Evolutionary conservation across 53 echinoderm and acorn worm genomes (phyloP), one percentile per base, ranked within the genome.

Genomic region (Zoroaster sp.): DNA sequence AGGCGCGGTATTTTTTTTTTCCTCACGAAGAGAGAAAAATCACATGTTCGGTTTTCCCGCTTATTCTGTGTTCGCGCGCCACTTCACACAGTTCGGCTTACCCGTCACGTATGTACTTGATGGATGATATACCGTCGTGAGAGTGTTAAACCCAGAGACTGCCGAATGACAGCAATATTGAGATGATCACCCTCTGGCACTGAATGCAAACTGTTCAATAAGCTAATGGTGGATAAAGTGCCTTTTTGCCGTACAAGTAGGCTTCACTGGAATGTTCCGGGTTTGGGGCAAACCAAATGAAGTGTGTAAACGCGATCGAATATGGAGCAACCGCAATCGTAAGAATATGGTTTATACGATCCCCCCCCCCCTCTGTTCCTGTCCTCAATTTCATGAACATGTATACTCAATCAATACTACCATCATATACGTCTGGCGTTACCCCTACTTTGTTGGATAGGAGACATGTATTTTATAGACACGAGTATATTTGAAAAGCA

Each of bases 41-140:
- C 75, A 82, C 82, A 82, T 67, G 67, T 82, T 82, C 45, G 38
- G 44, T 67, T 66, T 66, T 82, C 68, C 31, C 82, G 67, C 67
- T 42, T 23, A 25, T 66, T 80, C 67, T 30, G 67, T 3, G 59
- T 28, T 25, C 63, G 28, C 28, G 28, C 21, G 10, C 23, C 2
- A 59, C 4, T 80, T 80, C 59, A 40, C 65, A 14, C 80, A 55
- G 34, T 65, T 35, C 38, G 39, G 21, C 34, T 18, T 38, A 10
- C 39, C 23, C 9, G 80, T 80, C 14, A 32, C 32, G 44, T 40
- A 14, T 32, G 41, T 35, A 76, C 32, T 47, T 31, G 47, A 47
- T 10, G 10, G 25, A 46, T 30, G 5, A 75, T 42, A 75, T 31
- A 15, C 6, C 51, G 30, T 76, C 34, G 32, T n/a, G 18, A 32